Base-by-base conservation (phyloP, 2,888 invertebrate species). In the Anorthoa munda region DNA sequence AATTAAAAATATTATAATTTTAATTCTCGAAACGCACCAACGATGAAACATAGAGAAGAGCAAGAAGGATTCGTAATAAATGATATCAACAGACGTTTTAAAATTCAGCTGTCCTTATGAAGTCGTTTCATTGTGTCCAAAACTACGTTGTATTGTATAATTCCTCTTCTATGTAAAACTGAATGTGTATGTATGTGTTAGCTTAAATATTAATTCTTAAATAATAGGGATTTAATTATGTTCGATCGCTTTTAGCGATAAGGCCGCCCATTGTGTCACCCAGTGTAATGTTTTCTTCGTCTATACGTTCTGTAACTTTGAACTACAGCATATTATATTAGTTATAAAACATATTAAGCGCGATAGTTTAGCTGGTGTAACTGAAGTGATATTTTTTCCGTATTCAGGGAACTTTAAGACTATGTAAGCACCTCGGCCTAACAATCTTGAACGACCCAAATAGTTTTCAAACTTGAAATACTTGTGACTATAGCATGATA, bases 381-480 rank as follows among this genome's bases (percentile, higher is more conserved):
- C 74, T 67, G 53, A 48, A 68, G 74, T 72, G 79, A 78, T 82
- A 81, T 74, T 68, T 79, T 78, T 78, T 69, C 23, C 50, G 46
- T 60, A 81, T 81, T 77, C 66, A 56, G 64, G 48, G 56, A 81
- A 77, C 69, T 81, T 82, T 72, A 72, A 72, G 51, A 67, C 83
- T 58, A 60, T 74, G 69, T 61, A 72, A 83, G 69, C 72, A 75
- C 60, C 69, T 82, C 51, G 61, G 60, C 81, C 79, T 75, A 71
- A 82, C 75, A 77, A 77, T 80, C 72, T 83, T 68, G 67, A 75
- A 69, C 72, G 66, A 74, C 60, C 71, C 64, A 56, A 80, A 83
- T 83, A 84, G 84, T 84, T 84, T 48, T 31, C 45, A 13, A 71
- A 78, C 71, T 83, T 51, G 51, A 73, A 72, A 58, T 72, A 76